Percentiles rank a stretch among this genome's conserved stretches.
phyloP scores from a whole-genome alignment of 2,797 vertebrate species.

The Neosalanx taihuensis region DNA sequence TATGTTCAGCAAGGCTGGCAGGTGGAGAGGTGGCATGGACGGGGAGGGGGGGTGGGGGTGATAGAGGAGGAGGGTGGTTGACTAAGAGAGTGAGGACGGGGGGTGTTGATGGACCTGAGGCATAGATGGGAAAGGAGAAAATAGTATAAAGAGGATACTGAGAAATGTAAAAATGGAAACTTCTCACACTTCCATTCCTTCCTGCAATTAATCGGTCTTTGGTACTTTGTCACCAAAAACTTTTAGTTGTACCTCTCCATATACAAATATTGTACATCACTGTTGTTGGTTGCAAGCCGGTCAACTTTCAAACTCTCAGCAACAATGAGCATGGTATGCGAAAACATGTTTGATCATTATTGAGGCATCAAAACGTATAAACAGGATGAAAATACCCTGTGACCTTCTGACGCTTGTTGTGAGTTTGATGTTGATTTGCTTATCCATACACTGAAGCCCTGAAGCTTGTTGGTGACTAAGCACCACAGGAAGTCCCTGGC shows the following conservation, averaged over 20 bases:
- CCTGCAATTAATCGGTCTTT: slow-evolving; percentile 34
- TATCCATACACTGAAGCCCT: neutral
- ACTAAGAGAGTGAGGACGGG: slow-evolving; percentile 12
- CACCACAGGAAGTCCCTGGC: slow-evolving; percentile 52
- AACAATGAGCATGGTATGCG: slow-evolving; percentile 32
- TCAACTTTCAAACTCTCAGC: too few species aligned
- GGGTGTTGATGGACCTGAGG: too few species aligned
- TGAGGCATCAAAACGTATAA: slow-evolving; percentile 20
- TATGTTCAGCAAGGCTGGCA: slow-evolving; percentile 56
- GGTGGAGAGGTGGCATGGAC: slow-evolving; percentile 42
- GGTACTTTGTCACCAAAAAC: slow-evolving; percentile 1
- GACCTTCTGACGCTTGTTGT: slow-evolving; percentile 44
- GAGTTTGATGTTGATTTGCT: slow-evolving; percentile 41
- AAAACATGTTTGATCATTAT: slow-evolving; percentile 41
- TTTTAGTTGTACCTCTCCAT: slow-evolving; percentile 37
- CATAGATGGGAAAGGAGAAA: too few species aligned
- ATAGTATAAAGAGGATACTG: too few species aligned
- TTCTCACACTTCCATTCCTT: slow-evolving; percentile 21
- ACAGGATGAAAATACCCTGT: slow-evolving; percentile 24
- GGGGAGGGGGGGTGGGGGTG: slow-evolving; percentile 10
- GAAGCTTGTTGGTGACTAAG: slow-evolving; percentile 48
- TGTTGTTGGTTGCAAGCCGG: slow-evolving; percentile 23
- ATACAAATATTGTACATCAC: slow-evolving; percentile 13
- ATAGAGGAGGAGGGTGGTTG: slow-evolving; percentile 5
- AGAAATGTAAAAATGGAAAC: neutral